phyloP scores from a whole-genome alignment of 2,113 vertebrate genomes.

The Psammodynastes pulverulentus region DNA sequence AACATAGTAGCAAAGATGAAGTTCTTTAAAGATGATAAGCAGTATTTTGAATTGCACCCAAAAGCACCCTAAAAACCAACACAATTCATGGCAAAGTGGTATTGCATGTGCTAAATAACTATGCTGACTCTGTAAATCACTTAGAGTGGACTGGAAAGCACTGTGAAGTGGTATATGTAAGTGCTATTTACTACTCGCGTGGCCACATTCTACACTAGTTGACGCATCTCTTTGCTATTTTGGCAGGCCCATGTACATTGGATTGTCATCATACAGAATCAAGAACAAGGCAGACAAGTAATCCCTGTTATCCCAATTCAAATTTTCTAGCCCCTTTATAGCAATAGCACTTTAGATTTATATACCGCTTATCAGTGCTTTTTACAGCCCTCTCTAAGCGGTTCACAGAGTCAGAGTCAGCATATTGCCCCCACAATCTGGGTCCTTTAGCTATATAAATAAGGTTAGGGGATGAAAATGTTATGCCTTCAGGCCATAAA shows the following conservation, averaged over 20 bases:
- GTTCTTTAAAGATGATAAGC: neutral
- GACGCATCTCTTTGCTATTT: neutral
- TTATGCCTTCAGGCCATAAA: neutral
- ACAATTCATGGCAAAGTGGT: neutral
- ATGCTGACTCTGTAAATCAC: too few species aligned
- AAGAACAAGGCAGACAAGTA: neutral
- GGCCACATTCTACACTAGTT: neutral
- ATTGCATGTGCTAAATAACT: neutral
- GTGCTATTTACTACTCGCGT: neutral
- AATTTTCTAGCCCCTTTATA: neutral
- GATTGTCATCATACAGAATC: neutral
- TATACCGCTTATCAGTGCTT: too few species aligned
- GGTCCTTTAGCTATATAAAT: neutral
- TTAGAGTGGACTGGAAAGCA: too few species aligned
- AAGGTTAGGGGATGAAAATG: neutral
- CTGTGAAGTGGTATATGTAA: too few species aligned
- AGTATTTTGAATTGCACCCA: neutral
- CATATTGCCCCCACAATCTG: too few species aligned
- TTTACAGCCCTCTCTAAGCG: too few species aligned
- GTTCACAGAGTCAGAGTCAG: too few species aligned
- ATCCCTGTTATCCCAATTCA: neutral
- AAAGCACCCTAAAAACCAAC: neutral
- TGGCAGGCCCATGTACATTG: neutral
- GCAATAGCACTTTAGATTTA: too few species aligned
- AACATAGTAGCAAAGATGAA: neutral